phyloP scores from a whole-genome alignment of 2,888 invertebrate species.

The Parasteatoda lunata region DNA sequence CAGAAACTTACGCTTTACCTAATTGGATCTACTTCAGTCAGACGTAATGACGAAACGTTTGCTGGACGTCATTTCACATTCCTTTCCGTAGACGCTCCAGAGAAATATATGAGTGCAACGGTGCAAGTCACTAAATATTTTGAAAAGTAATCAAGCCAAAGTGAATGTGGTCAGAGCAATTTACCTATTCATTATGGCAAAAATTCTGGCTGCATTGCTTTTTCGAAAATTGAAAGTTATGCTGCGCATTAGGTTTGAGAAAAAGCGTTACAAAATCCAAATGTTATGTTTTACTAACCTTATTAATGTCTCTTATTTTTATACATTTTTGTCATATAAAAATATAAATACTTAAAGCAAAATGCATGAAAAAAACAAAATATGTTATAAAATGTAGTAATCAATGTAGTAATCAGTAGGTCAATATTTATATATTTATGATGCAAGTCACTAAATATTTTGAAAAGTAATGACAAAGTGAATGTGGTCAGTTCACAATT shows the following conservation, averaged over 20 bases:
- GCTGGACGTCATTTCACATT: neutral
- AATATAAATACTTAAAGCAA: too few species aligned
- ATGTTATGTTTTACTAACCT: too few species aligned
- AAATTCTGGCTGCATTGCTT: neutral
- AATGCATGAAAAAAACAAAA: too few species aligned
- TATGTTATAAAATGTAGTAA: too few species aligned
- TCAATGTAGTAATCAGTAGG: too few species aligned
- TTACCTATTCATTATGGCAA: neutral
- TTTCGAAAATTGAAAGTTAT: too few species aligned
- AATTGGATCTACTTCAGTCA: slow-evolving; percentile 38
- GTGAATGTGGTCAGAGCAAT: neutral
- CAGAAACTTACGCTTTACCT: slow-evolving; percentile 2
- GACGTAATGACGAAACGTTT: neutral
- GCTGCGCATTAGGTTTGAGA: too few species aligned
- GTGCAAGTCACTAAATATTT: neutral
- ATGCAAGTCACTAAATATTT: neutral
- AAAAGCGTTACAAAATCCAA: too few species aligned
- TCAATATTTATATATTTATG: neutral
- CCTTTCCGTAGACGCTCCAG: neutral
- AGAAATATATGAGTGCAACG: neutral
- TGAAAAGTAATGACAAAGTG: neutral
- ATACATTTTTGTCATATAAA: too few species aligned
- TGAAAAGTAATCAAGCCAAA: neutral
- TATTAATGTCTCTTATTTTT: too few species aligned
- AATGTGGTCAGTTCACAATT: neutral